Conservation (phyloP, 2,797 vertebrate species). For the Moxostoma hubbsi region DNA sequence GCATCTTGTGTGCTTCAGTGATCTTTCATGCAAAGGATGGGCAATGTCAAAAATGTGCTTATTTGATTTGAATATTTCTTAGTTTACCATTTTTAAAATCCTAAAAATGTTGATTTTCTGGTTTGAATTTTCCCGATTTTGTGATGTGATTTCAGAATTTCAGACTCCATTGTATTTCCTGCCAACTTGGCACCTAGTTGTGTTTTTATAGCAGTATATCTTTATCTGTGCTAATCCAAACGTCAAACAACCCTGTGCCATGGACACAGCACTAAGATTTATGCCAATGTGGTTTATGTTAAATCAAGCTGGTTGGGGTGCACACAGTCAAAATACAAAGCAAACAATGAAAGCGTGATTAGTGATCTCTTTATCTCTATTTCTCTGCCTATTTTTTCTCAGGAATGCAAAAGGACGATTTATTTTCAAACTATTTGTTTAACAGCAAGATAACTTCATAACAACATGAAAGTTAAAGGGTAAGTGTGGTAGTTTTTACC, state of each 20-base stretch:
- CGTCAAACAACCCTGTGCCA: slow-evolving; percentile 42
- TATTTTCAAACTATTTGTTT: slow-evolving; percentile 3
- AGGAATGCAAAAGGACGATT: background rate
- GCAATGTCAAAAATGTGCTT: no score
- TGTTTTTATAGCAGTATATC: slow-evolving; percentile 21
- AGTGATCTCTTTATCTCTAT: background rate
- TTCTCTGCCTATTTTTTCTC: background rate
- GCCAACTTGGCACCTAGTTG: slow-evolving; percentile 28
- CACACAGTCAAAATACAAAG: slow-evolving; percentile 1
- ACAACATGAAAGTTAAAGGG: background rate
- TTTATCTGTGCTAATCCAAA: slow-evolving; percentile 40
- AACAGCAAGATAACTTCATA: slow-evolving; percentile 6
- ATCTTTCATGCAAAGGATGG: no score
- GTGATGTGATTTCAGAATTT: no score
- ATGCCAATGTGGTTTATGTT: slow-evolving; percentile 25
- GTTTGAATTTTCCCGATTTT: no score
- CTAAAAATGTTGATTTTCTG: no score
- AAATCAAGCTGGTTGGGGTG: slow-evolving; percentile 24
- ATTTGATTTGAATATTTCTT: no score
- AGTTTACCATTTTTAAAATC: no score
- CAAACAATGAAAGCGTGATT: slow-evolving; percentile 4
- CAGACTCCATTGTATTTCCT: background rate
- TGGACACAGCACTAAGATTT: slow-evolving; percentile 15
- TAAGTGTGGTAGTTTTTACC: slow-evolving; percentile 11
- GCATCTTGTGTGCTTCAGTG: no score